Base-by-base conservation (phyloP, 2,888 invertebrate species). In the Tholera decimalis region DNA sequence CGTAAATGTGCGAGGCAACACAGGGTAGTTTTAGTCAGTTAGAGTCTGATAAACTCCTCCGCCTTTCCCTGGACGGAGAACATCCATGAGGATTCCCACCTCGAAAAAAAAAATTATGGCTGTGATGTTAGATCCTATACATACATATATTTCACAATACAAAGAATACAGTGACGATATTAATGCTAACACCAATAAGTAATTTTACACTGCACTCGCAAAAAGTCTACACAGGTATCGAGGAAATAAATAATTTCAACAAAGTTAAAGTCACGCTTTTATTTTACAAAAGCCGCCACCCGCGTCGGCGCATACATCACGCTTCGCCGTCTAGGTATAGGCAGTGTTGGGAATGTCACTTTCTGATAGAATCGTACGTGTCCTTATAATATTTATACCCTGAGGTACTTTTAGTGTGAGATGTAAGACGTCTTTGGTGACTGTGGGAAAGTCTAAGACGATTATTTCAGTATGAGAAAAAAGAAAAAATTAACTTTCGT, bases 221-320 rank as follows among this genome's bases (percentile, higher is more conserved):
- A 82, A 73, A 66, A 65, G 56, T 51, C 33, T 65, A 80, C 66
- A 55, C 57, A 22, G 30, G 66, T 41, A 71, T 75, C 61, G 73
- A 70, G 64, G 60, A 73, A 81, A 83, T 82, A 81, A 83, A 83
- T 74, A 81, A 82, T 81, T 77, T 78, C 79, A 81, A 77, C 82
- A 81, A 78, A 55, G 68, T 65, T 47, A 46, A 66, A 72, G 73
- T 72, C 49, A 76, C 79, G 51, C 71, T 81, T 83, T 83, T 82
- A 74, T 83, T 81, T 77, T 80, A 67, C 59, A 62, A 69, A 78
- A 74, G 65, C 73, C 60, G 72, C 82, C 82, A 83, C 82, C 82
- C 82, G 82, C 82, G 77, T 62, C 46, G 82, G 53, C 37, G 41
- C 82, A 83, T 82, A 79, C 72, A 74, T 82, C 83, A 79, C 67